Evolutionary conservation across 2,888 invertebrate genomes (phyloP).

Genomic region (Pseudanteris insignis): DNA sequence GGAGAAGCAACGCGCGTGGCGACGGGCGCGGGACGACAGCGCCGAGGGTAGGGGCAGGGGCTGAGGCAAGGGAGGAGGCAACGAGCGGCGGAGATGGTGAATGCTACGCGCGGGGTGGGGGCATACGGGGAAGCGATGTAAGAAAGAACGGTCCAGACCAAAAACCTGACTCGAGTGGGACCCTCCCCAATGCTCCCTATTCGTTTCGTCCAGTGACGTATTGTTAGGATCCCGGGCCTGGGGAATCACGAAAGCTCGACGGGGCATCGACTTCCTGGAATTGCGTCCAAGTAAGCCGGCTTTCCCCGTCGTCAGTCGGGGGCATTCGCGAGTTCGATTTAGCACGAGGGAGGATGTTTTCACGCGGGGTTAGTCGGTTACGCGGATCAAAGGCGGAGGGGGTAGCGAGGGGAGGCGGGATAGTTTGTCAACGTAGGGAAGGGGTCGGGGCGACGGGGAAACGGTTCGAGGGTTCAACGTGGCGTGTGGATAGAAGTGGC

Average conservation of each 20-base stretch:
- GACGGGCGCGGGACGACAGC: too few relatives aligned
- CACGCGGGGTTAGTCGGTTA: too few relatives aligned
- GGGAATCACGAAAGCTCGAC: constrained; percentile 6
- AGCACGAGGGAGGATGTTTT: too few relatives aligned
- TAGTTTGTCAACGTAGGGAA: too few relatives aligned
- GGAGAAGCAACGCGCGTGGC: not conserved
- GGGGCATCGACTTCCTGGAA: constrained; percentile 3
- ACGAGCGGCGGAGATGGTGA: constrained; percentile 3
- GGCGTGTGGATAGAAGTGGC: too few relatives aligned
- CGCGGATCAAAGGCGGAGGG: too few relatives aligned
- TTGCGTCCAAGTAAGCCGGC: constrained; percentile 6
- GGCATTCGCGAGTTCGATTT: too few relatives aligned
- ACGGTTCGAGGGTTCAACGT: too few relatives aligned
- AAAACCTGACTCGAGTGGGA: constrained; percentile 55
- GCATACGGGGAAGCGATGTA: constrained; percentile 8
- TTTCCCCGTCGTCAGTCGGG: too few relatives aligned
- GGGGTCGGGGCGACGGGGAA: too few relatives aligned
- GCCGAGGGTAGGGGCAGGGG: not conserved
- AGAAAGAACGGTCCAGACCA: constrained; percentile 53
- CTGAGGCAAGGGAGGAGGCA: too few relatives aligned
- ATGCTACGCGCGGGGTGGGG: constrained; percentile 4
- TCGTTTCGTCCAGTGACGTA: constrained; percentile 31
- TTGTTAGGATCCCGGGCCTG: constrained; percentile 1
- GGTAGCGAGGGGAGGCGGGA: too few relatives aligned
- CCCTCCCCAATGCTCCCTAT: constrained; percentile 38